Percentiles rank a stretch among this genome's conserved stretches.
These are phyloP conservation scores for Dicranocentrus wangi DNA, from an alignment of 2,888 invertebrate genomes.

Conservation along the genomic window DNA sequence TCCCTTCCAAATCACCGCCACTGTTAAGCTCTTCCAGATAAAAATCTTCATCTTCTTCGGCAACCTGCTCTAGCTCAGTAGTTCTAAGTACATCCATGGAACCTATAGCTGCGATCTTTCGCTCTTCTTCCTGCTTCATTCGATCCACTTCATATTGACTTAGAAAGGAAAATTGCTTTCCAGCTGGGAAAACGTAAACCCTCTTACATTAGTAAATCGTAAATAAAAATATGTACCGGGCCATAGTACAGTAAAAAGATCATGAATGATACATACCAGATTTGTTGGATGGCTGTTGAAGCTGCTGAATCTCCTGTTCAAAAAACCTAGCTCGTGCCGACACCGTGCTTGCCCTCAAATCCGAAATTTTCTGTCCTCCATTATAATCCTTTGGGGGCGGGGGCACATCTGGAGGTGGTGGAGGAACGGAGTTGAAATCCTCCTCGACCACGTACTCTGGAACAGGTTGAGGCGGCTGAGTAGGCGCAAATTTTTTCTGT, in stretches of 20 bases:
- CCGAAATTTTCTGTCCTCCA: conserved; percentile 28
- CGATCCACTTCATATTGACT: conserved; percentile 95
- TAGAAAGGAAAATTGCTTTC: conserved; percentile 93
- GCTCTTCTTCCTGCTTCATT: conserved; percentile 91
- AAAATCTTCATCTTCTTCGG: conserved; percentile 71
- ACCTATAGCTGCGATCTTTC: conserved; percentile 68
- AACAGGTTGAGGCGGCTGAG: conserved; percentile 6
- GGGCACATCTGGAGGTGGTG: conserved; percentile 45
- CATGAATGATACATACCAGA: conserved; percentile 79
- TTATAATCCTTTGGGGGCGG: conserved; percentile 15
- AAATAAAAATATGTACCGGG: neutral
- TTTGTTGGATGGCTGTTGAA: conserved; percentile 87
- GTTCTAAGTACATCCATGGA: conserved; percentile 68
- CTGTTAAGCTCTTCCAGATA: conserved; percentile 65
- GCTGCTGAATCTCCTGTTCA: conserved; percentile 95
- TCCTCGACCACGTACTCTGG: conserved; percentile 21
- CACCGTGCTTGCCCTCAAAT: conserved; percentile 67
- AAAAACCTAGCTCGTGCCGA: conserved; percentile 94
- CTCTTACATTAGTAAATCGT: neutral
- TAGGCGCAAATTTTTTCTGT: neutral
- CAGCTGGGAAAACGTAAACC: conserved; percentile 76
- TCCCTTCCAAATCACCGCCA: conserved; percentile 54
- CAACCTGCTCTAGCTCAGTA: conserved; percentile 70
- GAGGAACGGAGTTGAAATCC: conserved; percentile 51
- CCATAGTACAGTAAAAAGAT: neutral